Evolutionary conservation across 1,140 invertebrate genomes (phyloP).

Genomic region (Platyscapa corneri): DNA sequence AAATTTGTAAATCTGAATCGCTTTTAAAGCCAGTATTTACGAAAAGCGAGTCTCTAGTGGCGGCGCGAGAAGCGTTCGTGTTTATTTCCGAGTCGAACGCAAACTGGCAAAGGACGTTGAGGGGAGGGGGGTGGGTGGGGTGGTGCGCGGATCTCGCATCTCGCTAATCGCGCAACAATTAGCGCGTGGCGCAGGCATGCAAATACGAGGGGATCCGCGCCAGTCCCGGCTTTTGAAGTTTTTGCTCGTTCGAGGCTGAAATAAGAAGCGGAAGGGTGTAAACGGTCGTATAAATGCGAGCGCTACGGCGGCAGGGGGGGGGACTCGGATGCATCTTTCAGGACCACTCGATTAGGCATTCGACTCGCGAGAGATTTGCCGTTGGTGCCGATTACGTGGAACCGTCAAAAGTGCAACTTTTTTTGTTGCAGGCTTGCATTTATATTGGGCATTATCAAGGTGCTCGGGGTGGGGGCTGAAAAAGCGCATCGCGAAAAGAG

Average conservation of each 20-base stretch:
- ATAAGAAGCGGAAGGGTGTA: background rate
- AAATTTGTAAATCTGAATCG: too few species aligned
- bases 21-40: too few species aligned
- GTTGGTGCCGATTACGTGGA: background rate
- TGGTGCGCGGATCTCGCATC: background rate
- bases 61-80: too few species aligned
- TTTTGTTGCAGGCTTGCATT: constrained; percentile 41
- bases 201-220: background rate
- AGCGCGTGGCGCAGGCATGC: background rate
- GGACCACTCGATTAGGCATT: constrained; percentile 19
- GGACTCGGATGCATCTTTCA: constrained; percentile 37
- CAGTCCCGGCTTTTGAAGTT: background rate
- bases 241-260: background rate
- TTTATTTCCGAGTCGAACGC: too few species aligned
- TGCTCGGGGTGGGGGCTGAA: too few species aligned
- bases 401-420: constrained; percentile 6
- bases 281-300: background rate
- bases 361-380: constrained; percentile 42
- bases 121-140: too few species aligned
- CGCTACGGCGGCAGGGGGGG: constrained; percentile 10
- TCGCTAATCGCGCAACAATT: background rate
- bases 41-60: too few species aligned
- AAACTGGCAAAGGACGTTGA: too few species aligned
- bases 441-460: constrained; percentile 45
- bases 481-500: background rate